Evolutionary conservation across 2,888 invertebrate species (phyloP).

Genomic region (Hermaeophaga mercurialis): DNA sequence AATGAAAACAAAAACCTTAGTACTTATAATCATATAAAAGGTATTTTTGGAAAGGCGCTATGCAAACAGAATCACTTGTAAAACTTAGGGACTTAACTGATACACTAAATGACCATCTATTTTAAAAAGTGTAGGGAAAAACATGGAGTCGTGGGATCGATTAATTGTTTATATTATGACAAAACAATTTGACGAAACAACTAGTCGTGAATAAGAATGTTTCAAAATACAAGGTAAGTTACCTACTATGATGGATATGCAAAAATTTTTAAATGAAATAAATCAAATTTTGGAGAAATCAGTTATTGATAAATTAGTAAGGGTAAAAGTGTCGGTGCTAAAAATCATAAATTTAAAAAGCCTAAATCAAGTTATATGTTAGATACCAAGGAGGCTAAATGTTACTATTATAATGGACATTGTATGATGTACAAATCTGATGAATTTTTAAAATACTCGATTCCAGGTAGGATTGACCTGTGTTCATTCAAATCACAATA

Average conservation of each 20-base stretch:
- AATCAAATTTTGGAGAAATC: too few relatives aligned
- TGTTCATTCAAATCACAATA: too few relatives aligned
- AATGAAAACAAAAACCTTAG: slow-evolving; percentile 33
- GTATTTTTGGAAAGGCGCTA: slow-evolving; percentile 29
- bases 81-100: slow-evolving; percentile 31
- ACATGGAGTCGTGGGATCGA: slow-evolving; percentile 30
- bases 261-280: not conserved
- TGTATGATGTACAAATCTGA: not conserved
- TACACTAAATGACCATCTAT: slow-evolving; percentile 31
- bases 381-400: not conserved
- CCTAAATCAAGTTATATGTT: too few relatives aligned
- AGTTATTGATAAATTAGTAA: not conserved
- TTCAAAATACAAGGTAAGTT: not conserved
- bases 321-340: not conserved
- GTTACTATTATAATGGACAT: not conserved
- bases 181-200: slow-evolving; percentile 22
- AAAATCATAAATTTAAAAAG: not conserved
- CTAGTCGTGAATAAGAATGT: slow-evolving; percentile 21
- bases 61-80: slow-evolving; percentile 26
- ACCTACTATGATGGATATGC: not conserved
- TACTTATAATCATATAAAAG: slow-evolving; percentile 34
- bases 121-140: slow-evolving; percentile 28
- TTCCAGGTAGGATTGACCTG: not conserved
- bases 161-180: slow-evolving; percentile 29
- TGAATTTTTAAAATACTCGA: too few relatives aligned